Evolutionary conservation across 1,140 invertebrate species (phyloP).

Genomic region (Daktulosphaira vitifoliae): DNA sequence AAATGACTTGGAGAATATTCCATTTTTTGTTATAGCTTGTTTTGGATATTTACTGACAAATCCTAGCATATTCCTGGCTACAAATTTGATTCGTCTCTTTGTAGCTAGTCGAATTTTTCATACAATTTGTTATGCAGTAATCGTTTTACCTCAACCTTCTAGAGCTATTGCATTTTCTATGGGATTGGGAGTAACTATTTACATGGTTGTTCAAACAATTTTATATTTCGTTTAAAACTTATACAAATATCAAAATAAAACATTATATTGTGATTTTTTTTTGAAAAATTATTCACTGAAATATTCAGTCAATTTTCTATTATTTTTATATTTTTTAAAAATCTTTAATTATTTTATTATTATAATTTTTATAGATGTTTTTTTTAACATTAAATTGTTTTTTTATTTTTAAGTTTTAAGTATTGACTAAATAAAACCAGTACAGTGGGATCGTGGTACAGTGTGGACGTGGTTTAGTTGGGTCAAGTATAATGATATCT

Average conservation of each 20-base stretch:
- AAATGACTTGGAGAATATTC: constrained; percentile 68
- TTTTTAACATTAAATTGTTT: too few species aligned
- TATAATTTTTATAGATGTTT: too few species aligned
- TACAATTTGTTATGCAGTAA: constrained; percentile 55
- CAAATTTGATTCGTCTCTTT: constrained; percentile 52
- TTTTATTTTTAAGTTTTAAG: too few species aligned
- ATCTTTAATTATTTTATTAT: too few species aligned
- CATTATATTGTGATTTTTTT: too few species aligned
- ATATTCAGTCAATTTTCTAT: too few species aligned
- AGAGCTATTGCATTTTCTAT: constrained; percentile 46
- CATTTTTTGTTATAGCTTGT: constrained; percentile 55
- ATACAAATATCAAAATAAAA: background rate
- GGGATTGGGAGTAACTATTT: constrained; percentile 45
- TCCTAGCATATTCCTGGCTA: constrained; percentile 48
- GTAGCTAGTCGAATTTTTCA: constrained; percentile 52
- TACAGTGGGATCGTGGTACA: too few species aligned
- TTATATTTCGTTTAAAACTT: background rate
- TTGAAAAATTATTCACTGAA: too few species aligned
- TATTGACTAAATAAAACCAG: too few species aligned
- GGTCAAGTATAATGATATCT: too few species aligned
- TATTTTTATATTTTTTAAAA: too few species aligned
- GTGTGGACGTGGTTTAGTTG: too few species aligned
- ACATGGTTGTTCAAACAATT: constrained; percentile 42
- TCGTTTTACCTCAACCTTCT: constrained; percentile 50
- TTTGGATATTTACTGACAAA: constrained; percentile 54